Evolutionary conservation across 2,113 vertebrate genomes (phyloP), one percentile per base, ranked within the genome.

Genomic region (Phyllostomus hastatus): DNA sequence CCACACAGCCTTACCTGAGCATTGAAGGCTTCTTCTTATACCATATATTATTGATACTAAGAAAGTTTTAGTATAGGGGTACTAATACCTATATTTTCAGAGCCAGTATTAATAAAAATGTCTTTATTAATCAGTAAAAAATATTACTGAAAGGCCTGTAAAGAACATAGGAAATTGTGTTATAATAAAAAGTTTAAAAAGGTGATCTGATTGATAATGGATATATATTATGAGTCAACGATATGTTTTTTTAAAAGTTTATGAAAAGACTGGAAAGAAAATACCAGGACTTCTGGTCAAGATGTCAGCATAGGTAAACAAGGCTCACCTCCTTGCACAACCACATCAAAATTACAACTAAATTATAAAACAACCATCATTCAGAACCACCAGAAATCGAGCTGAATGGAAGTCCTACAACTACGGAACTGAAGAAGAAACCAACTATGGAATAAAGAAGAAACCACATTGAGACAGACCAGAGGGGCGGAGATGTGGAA

Each of bases 81-180:
- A 16, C n/a, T 61, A 19, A 73, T 14, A 46, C 9, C 59, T 79
- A 0, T 46, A 0, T 59, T 85, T 84, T 83, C 48, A 31, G 81
- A 88, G 31, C 73, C 46, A 12, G 7, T 33, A 19, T 66, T 88
- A 64, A 64, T 28, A 64, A 64, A 61, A 64, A 64, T 64, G 22
- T 59, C 20, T 59, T 64, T 24, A 31, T 64, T 31, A 64, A 64
- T 64, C 54, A 57, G 54, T 57, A 57, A 31, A 64, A 61, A 64
- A 64, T 11, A 61, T 67, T n/a, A 67, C 73, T 95, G 35, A 88
- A 86, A 38, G 79, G n/a, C 31, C 46, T 79, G 67, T n/a, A 85
- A 95, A 88, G 41, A 91, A 76, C 6, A 79, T 86, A 48, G 38
- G 52, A 72, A 93, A 91, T 50, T 88, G 20, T 94, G n/a, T 83